Evolutionary conservation across 2,113 vertebrate species (phyloP).

Genomic region (Petromus typicus): DNA sequence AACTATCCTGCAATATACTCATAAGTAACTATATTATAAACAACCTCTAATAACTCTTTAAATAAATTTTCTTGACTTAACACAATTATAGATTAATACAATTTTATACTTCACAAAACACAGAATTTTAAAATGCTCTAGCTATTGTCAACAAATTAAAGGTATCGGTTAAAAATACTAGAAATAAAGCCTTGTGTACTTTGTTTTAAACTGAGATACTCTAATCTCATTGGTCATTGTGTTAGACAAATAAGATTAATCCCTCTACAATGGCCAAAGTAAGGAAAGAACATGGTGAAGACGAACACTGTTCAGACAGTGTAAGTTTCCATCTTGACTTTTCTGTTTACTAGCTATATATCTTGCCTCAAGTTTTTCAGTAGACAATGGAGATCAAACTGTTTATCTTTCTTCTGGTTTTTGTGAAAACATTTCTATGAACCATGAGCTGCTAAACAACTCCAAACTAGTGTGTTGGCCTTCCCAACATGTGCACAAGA

Average conservation of each 20-base stretch:
- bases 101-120: constrained; percentile 63
- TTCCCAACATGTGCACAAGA: not conserved
- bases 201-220: constrained; percentile 14
- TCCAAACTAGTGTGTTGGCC: not conserved
- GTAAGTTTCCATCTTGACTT: not conserved
- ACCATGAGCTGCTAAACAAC: constrained; percentile 43
- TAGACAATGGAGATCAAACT: constrained; percentile 42
- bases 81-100: constrained; percentile 11
- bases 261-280: not conserved
- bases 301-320: not conserved
- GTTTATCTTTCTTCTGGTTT: not conserved
- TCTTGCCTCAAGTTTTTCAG: constrained; percentile 31
- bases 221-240: constrained; percentile 29
- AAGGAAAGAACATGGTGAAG: not conserved
- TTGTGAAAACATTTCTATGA: constrained; percentile 47
- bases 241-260: constrained; percentile 20
- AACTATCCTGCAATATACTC: constrained; percentile 46
- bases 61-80: constrained; percentile 31
- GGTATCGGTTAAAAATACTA: constrained; percentile 43
- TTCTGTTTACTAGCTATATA: constrained; percentile 15
- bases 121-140: not conserved
- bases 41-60: constrained; percentile 54
- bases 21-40: constrained; percentile 63
- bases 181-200: constrained; percentile 13
- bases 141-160: not conserved